These are phyloP conservation scores for Solea solea DNA, from an alignment of 2,113 vertebrate genomes.

Conservation along the genomic window DNA sequence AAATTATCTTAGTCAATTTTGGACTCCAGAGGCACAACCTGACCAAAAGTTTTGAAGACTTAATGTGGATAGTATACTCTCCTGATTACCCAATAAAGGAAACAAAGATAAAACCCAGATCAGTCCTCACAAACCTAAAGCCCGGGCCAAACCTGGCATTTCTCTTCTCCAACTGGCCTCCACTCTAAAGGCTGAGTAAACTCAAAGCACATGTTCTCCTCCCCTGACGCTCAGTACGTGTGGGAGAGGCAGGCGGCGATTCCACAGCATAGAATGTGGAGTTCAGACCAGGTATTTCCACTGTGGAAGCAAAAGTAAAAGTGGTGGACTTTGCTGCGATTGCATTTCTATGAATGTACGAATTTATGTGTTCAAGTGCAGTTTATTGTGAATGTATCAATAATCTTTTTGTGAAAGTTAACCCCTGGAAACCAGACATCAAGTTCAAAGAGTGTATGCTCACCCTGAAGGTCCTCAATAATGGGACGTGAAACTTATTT, in stretches of 20 bases:
- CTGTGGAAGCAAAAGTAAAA: not conserved
- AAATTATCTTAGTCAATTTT: not conserved
- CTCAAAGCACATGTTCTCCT: constrained; percentile 70
- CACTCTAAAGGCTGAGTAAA: constrained; percentile 61
- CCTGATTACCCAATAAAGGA: not conserved
- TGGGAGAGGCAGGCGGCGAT: constrained; percentile 45
- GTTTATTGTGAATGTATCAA: no score
- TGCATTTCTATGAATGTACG: not conserved
- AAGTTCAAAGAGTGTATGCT: no score
- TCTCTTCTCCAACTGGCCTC: constrained; percentile 58
- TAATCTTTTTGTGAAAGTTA: no score
- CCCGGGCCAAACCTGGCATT: constrained; percentile 35
- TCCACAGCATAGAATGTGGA: constrained; percentile 34
- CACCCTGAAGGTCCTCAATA: no score
- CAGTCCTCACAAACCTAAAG: constrained; percentile 38
- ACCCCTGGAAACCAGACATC: no score
- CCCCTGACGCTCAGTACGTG: constrained; percentile 25
- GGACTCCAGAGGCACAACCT: no score
- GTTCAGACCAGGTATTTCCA: constrained; percentile 33
- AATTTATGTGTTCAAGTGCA: not conserved
- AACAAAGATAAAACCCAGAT: constrained; percentile 26
- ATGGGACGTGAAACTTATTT: no score
- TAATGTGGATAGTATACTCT: constrained; percentile 4
- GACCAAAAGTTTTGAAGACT: not conserved
- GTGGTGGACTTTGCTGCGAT: not conserved